phyloP scores from a whole-genome alignment of 2,113 vertebrate species.

The Syrrhaptes paradoxus region DNA sequence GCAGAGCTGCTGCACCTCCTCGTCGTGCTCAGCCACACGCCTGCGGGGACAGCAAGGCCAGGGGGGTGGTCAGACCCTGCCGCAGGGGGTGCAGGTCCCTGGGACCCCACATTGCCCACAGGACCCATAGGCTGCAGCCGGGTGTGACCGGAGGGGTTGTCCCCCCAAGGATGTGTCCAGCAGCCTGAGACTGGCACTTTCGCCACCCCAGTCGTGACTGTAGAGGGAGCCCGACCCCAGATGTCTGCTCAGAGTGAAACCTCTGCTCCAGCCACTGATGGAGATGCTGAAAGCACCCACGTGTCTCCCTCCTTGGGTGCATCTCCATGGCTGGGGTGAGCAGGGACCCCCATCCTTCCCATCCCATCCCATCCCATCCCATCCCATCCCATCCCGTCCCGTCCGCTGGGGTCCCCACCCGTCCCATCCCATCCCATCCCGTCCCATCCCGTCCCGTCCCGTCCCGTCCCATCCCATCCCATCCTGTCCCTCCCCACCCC shows the following conservation, averaged over 20 bases:
- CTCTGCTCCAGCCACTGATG: neutral
- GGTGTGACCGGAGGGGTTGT: accelerated
- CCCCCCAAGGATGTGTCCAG: neutral
- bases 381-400: no score
- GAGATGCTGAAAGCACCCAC: neutral
- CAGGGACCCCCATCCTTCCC: neutral
- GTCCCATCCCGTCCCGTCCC: no score
- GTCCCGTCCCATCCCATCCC: no score
- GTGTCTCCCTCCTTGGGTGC: neutral
- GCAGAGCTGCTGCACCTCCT: constrained; percentile 72
- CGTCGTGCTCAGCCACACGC: constrained; percentile 65
- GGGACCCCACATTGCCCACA: neutral
- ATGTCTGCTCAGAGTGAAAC: accelerated
- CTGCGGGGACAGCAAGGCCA: constrained; percentile 16
- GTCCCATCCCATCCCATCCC: no score
- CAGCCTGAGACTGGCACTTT: neutral
- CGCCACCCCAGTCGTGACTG: neutral
- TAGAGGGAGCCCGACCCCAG: constrained; percentile 28
- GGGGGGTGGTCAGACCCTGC: neutral
- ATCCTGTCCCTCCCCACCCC: neutral
- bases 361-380: no score
- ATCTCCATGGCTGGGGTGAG: neutral
- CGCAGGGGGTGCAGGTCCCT: neutral
- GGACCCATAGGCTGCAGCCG: neutral
- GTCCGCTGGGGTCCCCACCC: no score